These are phyloP conservation scores for Phalanger gymnotis DNA, from an alignment of 2,797 vertebrate genomes.

Conservation along the genomic window DNA sequence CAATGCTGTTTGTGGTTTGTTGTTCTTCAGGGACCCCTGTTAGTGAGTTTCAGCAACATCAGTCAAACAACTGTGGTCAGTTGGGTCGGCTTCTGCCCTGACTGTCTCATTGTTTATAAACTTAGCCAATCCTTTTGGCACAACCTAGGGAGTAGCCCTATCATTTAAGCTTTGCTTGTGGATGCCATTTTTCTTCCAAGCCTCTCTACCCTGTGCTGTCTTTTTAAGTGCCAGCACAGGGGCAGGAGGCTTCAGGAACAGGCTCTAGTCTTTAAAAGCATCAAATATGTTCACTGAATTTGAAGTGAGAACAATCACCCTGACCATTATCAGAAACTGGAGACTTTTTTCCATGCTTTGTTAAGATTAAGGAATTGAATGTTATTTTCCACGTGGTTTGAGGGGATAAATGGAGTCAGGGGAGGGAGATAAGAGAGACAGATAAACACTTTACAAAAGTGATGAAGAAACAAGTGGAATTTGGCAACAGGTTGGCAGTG, in stretches of 20 bases:
- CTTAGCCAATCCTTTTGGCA: background rate
- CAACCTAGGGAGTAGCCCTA: background rate
- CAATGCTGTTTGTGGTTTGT: background rate
- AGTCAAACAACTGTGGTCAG: background rate
- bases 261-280: background rate
- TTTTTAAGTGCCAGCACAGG: background rate
- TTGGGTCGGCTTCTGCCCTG: background rate
- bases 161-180: constrained; percentile 10
- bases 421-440: constrained; percentile 21
- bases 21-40: background rate
- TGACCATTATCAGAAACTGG: constrained; percentile 44
- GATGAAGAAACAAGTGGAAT: constrained; percentile 65
- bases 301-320: background rate
- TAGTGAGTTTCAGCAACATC: background rate
- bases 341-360: constrained; percentile 72
- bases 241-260: background rate
- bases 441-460: background rate
- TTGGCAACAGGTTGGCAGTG: constrained; percentile 47
- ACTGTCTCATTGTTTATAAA: background rate
- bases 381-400: background rate
- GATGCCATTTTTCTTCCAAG: background rate
- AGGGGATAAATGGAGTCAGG: constrained; percentile 66
- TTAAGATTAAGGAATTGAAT: constrained; percentile 48
- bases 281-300: background rate
- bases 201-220: background rate